Conservation (phyloP, 2,113 vertebrate species). For the Dinomys branickii region DNA sequence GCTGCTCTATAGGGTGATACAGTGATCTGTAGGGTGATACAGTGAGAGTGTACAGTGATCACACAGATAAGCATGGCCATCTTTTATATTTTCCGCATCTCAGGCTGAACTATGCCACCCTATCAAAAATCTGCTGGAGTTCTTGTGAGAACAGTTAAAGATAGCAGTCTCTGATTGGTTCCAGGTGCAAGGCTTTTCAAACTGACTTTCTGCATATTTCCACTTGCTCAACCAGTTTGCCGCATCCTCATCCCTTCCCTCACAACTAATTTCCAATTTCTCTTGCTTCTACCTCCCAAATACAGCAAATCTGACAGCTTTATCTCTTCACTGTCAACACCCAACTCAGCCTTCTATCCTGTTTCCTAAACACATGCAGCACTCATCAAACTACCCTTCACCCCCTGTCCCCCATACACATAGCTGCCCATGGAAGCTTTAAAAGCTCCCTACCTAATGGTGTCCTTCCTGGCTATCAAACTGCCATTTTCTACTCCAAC, state of each 20-base stretch:
- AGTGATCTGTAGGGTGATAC: no score
- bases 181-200: not conserved
- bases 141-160: not conserved
- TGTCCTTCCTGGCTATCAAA: not conserved
- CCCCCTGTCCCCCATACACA: not conserved
- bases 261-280: not conserved
- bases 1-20: not conserved
- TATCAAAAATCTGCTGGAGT: not conserved
- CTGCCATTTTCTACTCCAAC: not conserved
- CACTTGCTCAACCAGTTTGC: not conserved
- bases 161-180: not conserved
- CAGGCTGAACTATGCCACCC: not conserved
- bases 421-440: not conserved
- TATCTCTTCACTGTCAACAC: not conserved
- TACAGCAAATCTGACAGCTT: not conserved
- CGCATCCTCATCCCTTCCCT: not conserved
- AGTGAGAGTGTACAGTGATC: not conserved
- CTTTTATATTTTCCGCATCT: not conserved
- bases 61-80: not conserved
- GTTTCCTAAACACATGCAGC: not conserved
- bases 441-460: not conserved
- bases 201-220: not conserved
- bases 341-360: not conserved
- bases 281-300: not conserved
- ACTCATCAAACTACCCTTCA: not conserved